Evolutionary conservation across 1,140 invertebrate genomes (phyloP).

Genomic region (Bombus turneri): DNA sequence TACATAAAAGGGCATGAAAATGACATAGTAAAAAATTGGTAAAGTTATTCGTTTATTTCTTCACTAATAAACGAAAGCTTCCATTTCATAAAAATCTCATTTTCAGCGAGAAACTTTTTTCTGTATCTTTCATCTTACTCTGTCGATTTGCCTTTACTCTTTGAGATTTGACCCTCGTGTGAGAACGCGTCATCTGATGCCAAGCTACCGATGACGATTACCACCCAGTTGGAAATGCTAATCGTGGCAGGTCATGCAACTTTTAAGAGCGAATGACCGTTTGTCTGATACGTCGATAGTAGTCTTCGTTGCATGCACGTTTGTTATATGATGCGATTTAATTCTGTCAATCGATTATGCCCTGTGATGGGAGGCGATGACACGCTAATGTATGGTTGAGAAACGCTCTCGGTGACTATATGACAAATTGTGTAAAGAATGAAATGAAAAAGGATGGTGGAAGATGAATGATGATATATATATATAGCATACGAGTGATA

Average conservation of each 20-base stretch:
- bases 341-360: not conserved
- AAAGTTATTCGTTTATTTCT: no score
- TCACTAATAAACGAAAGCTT: no score
- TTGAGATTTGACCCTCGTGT: not conserved
- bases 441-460: not conserved
- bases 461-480: not conserved
- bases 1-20: no score
- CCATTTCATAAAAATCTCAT: no score
- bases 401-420: not conserved
- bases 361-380: not conserved
- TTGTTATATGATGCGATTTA: not conserved
- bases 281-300: not conserved
- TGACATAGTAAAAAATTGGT: no score
- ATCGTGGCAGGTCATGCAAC: slow-evolving; percentile 20
- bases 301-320: not conserved
- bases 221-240: not conserved
- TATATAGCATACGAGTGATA: no score
- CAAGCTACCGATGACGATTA: not conserved
- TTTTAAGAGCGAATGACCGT: slow-evolving; percentile 21
- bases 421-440: not conserved
- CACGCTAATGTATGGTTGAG: not conserved
- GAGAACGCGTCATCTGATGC: slow-evolving; percentile 22
- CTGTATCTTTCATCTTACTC: not conserved
- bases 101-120: not conserved
- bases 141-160: not conserved